Evolutionary conservation across 2,113 vertebrate species (phyloP).

Genomic region (Microcebus griseorufus): DNA sequence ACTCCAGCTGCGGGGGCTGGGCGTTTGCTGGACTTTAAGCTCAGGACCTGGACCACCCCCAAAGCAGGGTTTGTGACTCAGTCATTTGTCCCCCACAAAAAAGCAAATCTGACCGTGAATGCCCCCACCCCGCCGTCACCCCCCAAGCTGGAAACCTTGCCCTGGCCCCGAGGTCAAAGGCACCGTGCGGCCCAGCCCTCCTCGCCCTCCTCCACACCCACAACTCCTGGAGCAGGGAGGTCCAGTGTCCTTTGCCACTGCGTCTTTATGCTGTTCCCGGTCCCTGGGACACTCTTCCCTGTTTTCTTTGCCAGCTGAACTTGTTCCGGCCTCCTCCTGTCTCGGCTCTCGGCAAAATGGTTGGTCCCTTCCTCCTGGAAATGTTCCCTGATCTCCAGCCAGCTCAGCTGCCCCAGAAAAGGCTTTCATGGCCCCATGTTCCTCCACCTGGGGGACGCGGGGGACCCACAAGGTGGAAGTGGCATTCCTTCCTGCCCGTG

Average conservation of each 20-base stretch:
- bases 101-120: not conserved
- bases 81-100: not conserved
- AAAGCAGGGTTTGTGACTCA: not conserved
- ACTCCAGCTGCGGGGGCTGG: fast-evolving
- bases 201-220: fast-evolving
- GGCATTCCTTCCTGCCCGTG: not conserved
- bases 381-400: not conserved
- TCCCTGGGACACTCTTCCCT: not conserved
- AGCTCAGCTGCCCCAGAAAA: not conserved
- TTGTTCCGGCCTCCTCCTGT: not conserved
- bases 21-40: fast-evolving
- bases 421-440: fast-evolving
- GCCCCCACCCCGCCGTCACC: no score
- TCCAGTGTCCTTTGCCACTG: not conserved
- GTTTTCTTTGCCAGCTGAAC: not conserved
- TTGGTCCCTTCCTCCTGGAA: not conserved
- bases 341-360: not conserved
- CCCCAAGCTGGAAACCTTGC: not conserved
- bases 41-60: not conserved
- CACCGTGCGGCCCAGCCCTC: fast-evolving
- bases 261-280: not conserved
- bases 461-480: fast-evolving
- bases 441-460: not conserved
- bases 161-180: fast-evolving
- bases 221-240: fast-evolving